Base-by-base conservation (phyloP, 2,113 vertebrate species). In the Baryphthengus martii region DNA sequence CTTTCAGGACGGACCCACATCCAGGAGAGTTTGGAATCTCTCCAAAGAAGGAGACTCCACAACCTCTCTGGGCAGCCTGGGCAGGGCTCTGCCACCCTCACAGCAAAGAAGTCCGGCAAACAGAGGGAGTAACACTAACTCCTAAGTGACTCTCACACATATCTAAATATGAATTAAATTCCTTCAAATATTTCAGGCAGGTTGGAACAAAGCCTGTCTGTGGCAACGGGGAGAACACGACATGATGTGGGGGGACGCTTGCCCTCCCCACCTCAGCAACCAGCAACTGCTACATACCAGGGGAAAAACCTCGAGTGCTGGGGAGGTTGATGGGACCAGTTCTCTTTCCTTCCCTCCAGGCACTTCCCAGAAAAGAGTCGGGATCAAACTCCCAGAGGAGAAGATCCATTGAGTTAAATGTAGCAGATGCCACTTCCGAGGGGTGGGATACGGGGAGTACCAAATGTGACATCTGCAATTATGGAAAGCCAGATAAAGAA, bases 401-500 rank as follows among this genome's bases (percentile, higher is more conserved):
- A 86, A 81, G 61, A 28, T 50, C 85, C 92, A 77, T 29, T 17
- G 95, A 94, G 90, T 86, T 93, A 96, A 94, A 90, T 1, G 72
- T n/a, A 88, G 90, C 95, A 88, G 85, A 80, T 84, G 93, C 83
- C 5, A 45, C 17, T 93, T 89, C 83, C 7, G 2, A 91, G 80
- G 93, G 93, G 88, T 96, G 93, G 92, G 92, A 93, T 11, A 93
- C 1, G 4, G 55, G 85, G 85, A 95, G 83, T 17, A 86, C 92
- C 70, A 58, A 68, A 68, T 63, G 53, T 5, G 17, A n/a, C 93
- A 90, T 84, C 92, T 88, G 88, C 90, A 88, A 86, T 93, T 95
- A 94, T 0, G 35, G 88, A 81, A 91, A 93, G 88, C 90, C 92
- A 96, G 95, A 94, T 90, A 95, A 91, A 93, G 95, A 96, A 97